Percentiles rank a stretch among this genome's conserved stretches.
phyloP scores from a whole-genome alignment of 2,113 vertebrate genomes.

The Apaloderma vittatum region DNA sequence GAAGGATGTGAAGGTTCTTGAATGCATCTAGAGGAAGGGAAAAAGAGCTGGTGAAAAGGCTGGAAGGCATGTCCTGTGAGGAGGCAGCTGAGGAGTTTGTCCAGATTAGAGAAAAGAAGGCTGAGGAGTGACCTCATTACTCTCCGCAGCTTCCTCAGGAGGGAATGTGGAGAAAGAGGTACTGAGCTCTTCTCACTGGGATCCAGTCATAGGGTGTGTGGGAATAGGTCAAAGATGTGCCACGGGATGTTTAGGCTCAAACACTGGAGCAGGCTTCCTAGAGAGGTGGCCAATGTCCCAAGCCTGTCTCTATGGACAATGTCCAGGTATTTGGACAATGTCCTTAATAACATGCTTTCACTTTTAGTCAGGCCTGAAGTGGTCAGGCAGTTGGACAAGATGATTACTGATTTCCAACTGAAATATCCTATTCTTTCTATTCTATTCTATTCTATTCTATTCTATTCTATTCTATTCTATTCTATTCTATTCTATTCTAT shows the following conservation, averaged over 20 bases:
- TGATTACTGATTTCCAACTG: background rate
- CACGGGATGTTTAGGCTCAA: background rate
- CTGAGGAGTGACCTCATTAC: accelerated
- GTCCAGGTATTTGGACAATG: background rate
- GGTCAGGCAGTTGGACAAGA: background rate
- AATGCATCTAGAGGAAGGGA: background rate
- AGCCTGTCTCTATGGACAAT: too few relatives aligned
- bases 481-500: accelerated
- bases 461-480: accelerated
- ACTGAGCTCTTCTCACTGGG: background rate
- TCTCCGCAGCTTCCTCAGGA: background rate
- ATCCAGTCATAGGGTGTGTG: accelerated
- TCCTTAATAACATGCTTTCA: background rate
- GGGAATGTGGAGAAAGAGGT: background rate
- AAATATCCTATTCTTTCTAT: background rate
- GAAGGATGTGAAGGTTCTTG: background rate
- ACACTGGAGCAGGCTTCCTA: background rate
- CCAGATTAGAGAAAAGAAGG: background rate
- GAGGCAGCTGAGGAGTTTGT: background rate
- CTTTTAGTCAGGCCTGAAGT: too few relatives aligned
- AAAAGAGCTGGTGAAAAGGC: background rate
- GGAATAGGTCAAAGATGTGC: background rate
- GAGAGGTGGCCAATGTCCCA: accelerated
- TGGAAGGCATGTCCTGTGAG: background rate
- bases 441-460: accelerated